Base-by-base conservation (phyloP, 2,113 vertebrate species). In the Thalassarche chlororhynchos region DNA sequence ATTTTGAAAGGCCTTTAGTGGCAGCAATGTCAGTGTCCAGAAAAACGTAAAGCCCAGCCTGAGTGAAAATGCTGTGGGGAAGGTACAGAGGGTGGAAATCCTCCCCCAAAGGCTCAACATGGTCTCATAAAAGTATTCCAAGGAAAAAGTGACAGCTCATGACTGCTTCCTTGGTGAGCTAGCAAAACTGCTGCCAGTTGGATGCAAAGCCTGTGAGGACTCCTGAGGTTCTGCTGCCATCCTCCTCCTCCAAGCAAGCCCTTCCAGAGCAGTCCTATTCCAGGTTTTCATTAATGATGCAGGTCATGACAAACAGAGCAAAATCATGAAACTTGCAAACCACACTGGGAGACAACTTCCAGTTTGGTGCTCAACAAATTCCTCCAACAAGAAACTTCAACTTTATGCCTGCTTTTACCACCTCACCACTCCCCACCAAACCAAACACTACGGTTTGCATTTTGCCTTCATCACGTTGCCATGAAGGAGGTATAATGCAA, bases 381-480 rank as follows among this genome's bases (percentile, higher is more conserved):
- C 4, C 18, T 18, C 28, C 17, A 6, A 15, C 6, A 69, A 54
- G 58, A 65, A 89, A 28, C 11, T 52, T 68, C 20, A 68, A 6
- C 5, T 57, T 76, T 36, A 49, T 62, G 11, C 12, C 42, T 70
- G 34, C 17, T 58, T 72, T 90, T 36, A 25, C 24, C 17, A 75
- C 8, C 19, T 79, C 36, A 69, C 21, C 29, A 18, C 40, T 89
- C 36, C 28, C 24, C 31, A 47, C 10, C 38, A 38, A 77, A 52
- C 17, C 31, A 52, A 92, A 23, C 11, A 8, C 13, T 10, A 6
- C 1, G 10, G 9, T 38, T 84, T 58, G 25, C n/a, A 51, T 89
- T 74, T 92, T 76, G 15, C 12, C 51, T n/a, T 78, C 31, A 25
- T 20, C 31, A 12, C 0, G 0, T 14, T 19, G 46, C 60, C 11